Base-by-base conservation (phyloP, 2,888 invertebrate species). In the Leptinotarsa peninsularis region DNA sequence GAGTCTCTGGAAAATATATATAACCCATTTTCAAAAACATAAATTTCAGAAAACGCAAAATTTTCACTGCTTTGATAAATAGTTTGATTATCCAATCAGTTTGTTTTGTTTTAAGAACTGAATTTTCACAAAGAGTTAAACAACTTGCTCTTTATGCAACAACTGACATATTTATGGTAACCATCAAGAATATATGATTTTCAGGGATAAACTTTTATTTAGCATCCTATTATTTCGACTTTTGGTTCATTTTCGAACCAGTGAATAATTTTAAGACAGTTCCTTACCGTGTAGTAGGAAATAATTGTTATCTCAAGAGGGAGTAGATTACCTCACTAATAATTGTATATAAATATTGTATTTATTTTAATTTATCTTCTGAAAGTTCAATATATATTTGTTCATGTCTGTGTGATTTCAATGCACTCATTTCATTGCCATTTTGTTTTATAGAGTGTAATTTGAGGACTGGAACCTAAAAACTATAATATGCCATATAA, bases 311-410 rank as follows among this genome's bases (percentile, higher is more conserved):
- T 27, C n/a, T 68, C 23, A 27, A 49, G 27, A 68, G 13, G 50
- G 1, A 23, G 3, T 52, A 27, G 15, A 68, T 14, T 50, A 18
- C 52, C 27, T 21, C 27, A 13, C 10, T 27, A 23, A n/a, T 49
- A 56, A 18, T 56, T 69, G 69, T 69, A 69, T 27, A 69, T 69
- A 69, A 10, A 49, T 33, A 68, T 5, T 52, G 15, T 56, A 33
- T 70, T 70, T 69, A 69, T 69, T 68, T 69, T 58, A 58, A 69
- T 69, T 69, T 69, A 69, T 69, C 33, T 56, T 56, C 49, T 17
- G 15, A 21, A 21, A 33, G 33, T 67, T 67, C 50, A 14, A 67
- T 18, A 67, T 18, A 56, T 58, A 54, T 50, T 52, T 52, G 54
- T 43, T 17, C 21, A 4, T 54, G 14, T n/a, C 7, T 18, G 21